Conservation (phyloP, 1,140 invertebrate genomes). For the Conus ventricosus region DNA sequence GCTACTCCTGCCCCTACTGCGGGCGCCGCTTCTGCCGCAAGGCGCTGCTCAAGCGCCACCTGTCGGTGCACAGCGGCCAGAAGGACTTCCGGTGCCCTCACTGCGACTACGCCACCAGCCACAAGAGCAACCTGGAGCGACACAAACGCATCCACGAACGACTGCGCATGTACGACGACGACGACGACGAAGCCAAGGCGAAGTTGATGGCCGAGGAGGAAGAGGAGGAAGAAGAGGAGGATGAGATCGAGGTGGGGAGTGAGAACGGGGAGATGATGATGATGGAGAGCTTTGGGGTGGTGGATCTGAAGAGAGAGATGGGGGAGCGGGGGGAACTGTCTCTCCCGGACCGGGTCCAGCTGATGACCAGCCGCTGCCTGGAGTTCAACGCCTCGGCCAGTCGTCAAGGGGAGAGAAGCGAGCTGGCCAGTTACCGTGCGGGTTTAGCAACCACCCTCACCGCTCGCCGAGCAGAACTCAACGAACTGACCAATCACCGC, state of each 20-base stretch:
- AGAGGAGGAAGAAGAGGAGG: conserved; percentile 29
- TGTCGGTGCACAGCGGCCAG: conserved; percentile 75
- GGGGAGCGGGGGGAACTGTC: conserved; percentile 18
- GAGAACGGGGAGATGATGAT: conserved; percentile 29
- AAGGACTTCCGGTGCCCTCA: conserved; percentile 75
- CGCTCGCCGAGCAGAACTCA: not conserved
- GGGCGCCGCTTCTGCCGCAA: conserved; percentile 75
- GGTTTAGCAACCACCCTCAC: not conserved
- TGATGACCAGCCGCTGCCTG: not conserved
- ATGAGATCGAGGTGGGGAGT: conserved; percentile 25
- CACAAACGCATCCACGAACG: conserved; percentile 73
- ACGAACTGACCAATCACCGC: not conserved
- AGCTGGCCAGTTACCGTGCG: not conserved
- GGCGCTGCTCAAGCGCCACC: conserved; percentile 76
- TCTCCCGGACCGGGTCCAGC: not conserved
- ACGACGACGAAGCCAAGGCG: conserved; percentile 31
- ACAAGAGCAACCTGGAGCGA: conserved; percentile 77
- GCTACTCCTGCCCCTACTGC: conserved; percentile 75
- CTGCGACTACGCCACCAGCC: conserved; percentile 77
- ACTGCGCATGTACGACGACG: conserved; percentile 53
- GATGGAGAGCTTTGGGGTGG: conserved; percentile 30
- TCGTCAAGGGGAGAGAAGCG: not conserved
- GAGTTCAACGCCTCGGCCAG: not conserved
- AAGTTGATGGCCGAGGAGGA: conserved; percentile 37
- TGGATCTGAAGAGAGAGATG: conserved; percentile 31